Evolutionary conservation across 1,140 invertebrate species (phyloP), one percentile per base, ranked within the genome.

Genomic region (Xylocopa sonorina): DNA sequence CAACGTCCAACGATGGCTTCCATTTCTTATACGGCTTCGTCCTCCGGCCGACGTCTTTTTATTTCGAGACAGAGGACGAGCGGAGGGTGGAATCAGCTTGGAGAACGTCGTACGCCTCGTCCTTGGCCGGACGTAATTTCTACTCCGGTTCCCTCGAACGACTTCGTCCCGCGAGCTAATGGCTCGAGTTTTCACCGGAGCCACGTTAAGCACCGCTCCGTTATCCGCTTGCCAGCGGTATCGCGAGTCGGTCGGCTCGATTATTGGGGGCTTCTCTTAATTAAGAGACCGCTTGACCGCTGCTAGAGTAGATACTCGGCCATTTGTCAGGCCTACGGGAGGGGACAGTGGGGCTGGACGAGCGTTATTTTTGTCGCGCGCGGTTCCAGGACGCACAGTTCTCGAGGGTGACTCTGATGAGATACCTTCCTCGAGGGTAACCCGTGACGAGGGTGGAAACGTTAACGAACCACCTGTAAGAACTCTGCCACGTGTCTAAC

Each of bases 381-480:
- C 34, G 9, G 58, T 16, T 27, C 21, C 21, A 16, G 32, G n/a
- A n/a, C n/a, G n/a, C n/a, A n/a, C n/a, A n/a, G 32, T 57, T 29
- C 53, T 69, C 24, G 64, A 66, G 75, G 75, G 41, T 48, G 53
- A 60, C 43, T 60, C 50, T 62, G 69, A 80, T 51, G 78, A 80
- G 69, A 43, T 72, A 66, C 51, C 48, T 75, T 75, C 67, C 78
- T 75, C 48, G 27, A 63, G 69, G 71, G 50, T 51, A 63, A 58
- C 71, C n/a, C 32, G 51, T 75, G 71, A 80, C 71, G 78, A 75
- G 78, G 71, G 78, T 74, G 62, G 78, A 80, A 72, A 74, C 78
- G 78, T 73, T 73, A 62, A 78, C 77, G 77, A 64, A 73, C 69
- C 67, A 72, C 77, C 69, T 73, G 77, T 78, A 78, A 78, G 68